Evolutionary conservation across 2,888 invertebrate genomes (phyloP), one percentile per base, ranked within the genome.

Genomic region (Seira ritae): DNA sequence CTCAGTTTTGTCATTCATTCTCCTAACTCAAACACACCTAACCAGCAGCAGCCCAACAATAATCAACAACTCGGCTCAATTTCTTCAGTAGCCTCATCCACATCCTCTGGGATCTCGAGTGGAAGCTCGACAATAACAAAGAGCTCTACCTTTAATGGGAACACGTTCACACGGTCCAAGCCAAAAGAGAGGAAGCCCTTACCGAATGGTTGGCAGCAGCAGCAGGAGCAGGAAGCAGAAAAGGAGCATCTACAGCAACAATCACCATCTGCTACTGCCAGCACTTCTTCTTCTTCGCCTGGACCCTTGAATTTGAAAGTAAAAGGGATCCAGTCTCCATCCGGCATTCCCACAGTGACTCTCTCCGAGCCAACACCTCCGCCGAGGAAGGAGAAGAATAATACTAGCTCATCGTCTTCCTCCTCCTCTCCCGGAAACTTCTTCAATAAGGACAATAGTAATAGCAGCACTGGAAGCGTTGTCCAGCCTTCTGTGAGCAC

Each of bases 121-220:
- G 78, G 78, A 19, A 78, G 78, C 66, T 24, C 24, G 8, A 78
- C 78, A 0, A 78, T 78, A 62, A 78, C 78, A 78, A 78, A 78
- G 31, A 78, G 78, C 37, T 70, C 78, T 62, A 23, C 50, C 15
- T 78, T 78, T 46, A 78, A 78, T 60, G 78, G 78, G 19, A 78
- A 78, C 71, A 78, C 78, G 71, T 78, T 78, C 78, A 78, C 78
- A 78, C 78, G 78, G 20, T 70, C 78, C 6, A 78, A 78, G n/a
- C 78, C 78, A 3, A 78, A 78, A 20, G 70, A 78, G 15, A 37
- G 71, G 66, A 79, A 71, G 50, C 79, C 79, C 66, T 31, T 79
- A 67, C 79, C 72, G 2, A 46, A 71, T n/a, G 23, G 42, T 4
- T 62, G 70, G 70, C 10, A 23, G 1, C n/a, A 19, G 42, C 37